Evolutionary conservation across 2,888 invertebrate genomes (phyloP).

Genomic region (Salticus scenicus): DNA sequence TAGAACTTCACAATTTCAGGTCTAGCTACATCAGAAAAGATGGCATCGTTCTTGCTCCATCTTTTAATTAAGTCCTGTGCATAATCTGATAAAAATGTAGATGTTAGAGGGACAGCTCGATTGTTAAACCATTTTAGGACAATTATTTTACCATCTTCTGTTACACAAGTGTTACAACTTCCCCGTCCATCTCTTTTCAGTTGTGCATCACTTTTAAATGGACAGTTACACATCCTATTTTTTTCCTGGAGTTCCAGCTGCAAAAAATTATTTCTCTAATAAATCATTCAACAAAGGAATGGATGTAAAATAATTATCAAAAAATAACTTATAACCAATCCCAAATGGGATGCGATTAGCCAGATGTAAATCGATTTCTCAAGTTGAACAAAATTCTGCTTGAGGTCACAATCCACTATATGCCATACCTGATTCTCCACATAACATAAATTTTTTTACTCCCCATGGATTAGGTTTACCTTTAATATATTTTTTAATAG

Average conservation of each 20-base stretch:
- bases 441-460: no score
- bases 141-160: no score
- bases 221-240: background rate
- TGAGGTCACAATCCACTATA: background rate
- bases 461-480: constrained; percentile 1
- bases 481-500: background rate
- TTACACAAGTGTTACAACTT: no score
- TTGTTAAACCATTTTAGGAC: no score
- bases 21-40: background rate
- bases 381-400: background rate
- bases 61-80: no score
- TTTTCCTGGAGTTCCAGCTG: constrained; percentile 1
- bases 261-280: background rate
- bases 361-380: background rate
- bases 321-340: no score
- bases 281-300: background rate
- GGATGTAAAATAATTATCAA: no score
- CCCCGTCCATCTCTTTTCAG: no score
- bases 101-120: no score
- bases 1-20: no score
- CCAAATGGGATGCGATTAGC: background rate
- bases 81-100: background rate
- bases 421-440: no score
- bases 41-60: background rate
- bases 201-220: no score